phyloP scores from a whole-genome alignment of 2,888 invertebrate genomes.

The Strigamia maritima region DNA sequence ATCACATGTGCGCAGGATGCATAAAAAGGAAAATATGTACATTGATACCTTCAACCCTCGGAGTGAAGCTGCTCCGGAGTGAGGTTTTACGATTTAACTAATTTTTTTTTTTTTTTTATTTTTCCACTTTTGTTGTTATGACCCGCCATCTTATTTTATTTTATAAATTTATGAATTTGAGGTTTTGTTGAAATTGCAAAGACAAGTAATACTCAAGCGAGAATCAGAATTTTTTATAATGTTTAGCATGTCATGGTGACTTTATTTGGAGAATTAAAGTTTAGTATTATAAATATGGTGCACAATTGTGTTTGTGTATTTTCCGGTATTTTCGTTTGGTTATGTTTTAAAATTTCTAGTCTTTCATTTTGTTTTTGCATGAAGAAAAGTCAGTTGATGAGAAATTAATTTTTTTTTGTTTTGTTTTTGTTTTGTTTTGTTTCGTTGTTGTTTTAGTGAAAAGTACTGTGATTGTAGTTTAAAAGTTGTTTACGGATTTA shows the following conservation, averaged over 20 bases:
- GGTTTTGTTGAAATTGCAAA: background rate
- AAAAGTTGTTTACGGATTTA: background rate
- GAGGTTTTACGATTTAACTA: background rate
- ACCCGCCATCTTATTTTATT: background rate
- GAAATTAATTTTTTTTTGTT: background rate
- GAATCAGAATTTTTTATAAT: background rate
- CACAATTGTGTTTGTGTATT: no score
- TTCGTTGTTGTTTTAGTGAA: background rate
- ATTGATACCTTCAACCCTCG: conserved; percentile 60
- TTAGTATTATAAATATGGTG: no score
- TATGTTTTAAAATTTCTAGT: background rate
- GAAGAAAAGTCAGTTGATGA: no score
- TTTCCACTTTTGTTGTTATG: background rate
- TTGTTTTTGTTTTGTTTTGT: background rate
- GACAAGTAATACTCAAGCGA: background rate
- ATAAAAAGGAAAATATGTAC: conserved; percentile 59
- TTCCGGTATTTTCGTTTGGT: background rate
- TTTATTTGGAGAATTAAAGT: no score
- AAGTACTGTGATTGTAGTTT: conserved; percentile 19
- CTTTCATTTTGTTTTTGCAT: background rate
- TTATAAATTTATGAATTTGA: background rate
- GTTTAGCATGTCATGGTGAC: background rate
- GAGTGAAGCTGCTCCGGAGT: background rate
- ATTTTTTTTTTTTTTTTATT: background rate
- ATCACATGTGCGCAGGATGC: conserved; percentile 59